These are phyloP conservation scores for Epinephelus lanceolatus DNA, from an alignment of 2,113 vertebrate genomes.

Conservation along the genomic window DNA sequence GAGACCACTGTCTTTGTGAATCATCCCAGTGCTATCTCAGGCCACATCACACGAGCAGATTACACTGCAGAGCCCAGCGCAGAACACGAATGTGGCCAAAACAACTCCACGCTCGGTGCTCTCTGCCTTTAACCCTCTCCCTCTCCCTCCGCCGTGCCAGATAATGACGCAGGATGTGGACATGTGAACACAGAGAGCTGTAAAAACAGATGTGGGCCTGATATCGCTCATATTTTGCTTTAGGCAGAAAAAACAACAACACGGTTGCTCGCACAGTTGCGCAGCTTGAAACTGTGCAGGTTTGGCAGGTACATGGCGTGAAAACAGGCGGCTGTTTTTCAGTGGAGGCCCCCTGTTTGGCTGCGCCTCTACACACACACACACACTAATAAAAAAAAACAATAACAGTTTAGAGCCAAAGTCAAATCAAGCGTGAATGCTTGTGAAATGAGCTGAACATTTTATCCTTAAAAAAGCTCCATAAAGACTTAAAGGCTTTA, in stretches of 20 bases:
- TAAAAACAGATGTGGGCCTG: conserved; percentile 70
- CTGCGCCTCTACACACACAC: conserved; percentile 52
- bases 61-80: conserved; percentile 28
- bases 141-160: conserved; percentile 44
- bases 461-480: conserved; percentile 24
- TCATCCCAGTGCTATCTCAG: conserved; percentile 54
- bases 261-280: conserved; percentile 45
- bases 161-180: conserved; percentile 70
- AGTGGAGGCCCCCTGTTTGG: conserved; percentile 63
- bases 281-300: conserved; percentile 72
- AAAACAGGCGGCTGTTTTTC: conserved; percentile 70
- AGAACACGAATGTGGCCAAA: conserved; percentile 55
- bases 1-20: conserved; percentile 69
- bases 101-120: conserved; percentile 36
- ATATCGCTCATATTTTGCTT: conserved; percentile 60
- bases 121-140: conserved; percentile 46
- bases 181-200: conserved; percentile 59
- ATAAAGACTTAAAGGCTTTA: conserved; percentile 6
- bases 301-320: conserved; percentile 80
- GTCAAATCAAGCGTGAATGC: conserved; percentile 23
- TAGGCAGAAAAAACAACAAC: conserved; percentile 60
- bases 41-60: conserved; percentile 58
- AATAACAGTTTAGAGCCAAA: conserved; percentile 2
- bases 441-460: conserved; percentile 29
- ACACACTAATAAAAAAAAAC: not conserved